phyloP scores from a whole-genome alignment of 2,888 invertebrate species.

The Dromius quadrimaculatus region DNA sequence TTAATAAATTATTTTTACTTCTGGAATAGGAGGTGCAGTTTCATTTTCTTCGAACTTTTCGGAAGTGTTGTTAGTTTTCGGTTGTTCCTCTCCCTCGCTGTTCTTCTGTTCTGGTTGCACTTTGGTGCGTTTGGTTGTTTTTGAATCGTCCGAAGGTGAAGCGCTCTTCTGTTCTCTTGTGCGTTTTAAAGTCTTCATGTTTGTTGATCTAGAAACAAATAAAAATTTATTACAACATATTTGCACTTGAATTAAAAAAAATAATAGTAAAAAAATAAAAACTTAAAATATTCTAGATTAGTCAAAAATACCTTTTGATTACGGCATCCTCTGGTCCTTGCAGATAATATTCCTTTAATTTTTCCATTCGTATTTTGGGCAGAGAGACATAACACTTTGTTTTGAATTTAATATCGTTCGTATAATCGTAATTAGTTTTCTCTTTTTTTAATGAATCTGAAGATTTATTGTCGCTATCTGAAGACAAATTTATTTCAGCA shows the following conservation, averaged over 20 bases:
- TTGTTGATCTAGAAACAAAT: slow-evolving; percentile 54
- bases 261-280: neutral
- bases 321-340: slow-evolving; percentile 58
- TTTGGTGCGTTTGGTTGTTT: slow-evolving; percentile 53
- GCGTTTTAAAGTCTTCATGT: slow-evolving; percentile 55
- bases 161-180: slow-evolving; percentile 50
- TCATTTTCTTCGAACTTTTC: slow-evolving; percentile 9
- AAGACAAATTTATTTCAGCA: neutral
- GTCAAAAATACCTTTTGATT: slow-evolving; percentile 54
- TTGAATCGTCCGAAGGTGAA: slow-evolving; percentile 55
- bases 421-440: slow-evolving; percentile 49
- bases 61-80: neutral
- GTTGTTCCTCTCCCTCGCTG: too few relatives aligned
- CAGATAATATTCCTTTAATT: slow-evolving; percentile 60
- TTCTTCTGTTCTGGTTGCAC: neutral
- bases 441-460: too few relatives aligned
- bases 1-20: slow-evolving; percentile 1
- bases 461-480: slow-evolving; percentile 19
- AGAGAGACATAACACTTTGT: slow-evolving; percentile 59
- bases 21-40: slow-evolving; percentile 18
- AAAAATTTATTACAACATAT: neutral
- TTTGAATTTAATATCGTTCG: slow-evolving; percentile 58
- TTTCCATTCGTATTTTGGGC: slow-evolving; percentile 59
- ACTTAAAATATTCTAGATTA: neutral
- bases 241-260: neutral